Base-by-base conservation (phyloP, 2,113 vertebrate genomes). In the Colistium nudipinnis region DNA sequence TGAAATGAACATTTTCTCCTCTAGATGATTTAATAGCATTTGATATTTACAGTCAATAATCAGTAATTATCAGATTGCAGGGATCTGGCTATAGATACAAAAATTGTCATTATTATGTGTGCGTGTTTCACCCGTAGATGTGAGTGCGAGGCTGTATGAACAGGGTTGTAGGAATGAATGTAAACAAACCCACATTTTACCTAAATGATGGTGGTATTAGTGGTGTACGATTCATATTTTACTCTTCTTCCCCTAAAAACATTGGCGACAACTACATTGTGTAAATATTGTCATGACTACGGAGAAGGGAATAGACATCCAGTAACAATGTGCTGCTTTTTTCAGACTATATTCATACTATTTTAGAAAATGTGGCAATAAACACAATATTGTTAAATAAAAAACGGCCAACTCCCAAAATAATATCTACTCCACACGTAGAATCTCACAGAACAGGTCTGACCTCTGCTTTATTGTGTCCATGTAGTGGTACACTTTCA, bases 401-500 rank as follows among this genome's bases (percentile, higher is more conserved):
- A 62, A n/a, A 60, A 9, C 22, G 0, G 22, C 4, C 3, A 35
- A 25, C 53, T 38, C 5, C 20, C 20, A 22, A 1, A 70, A n/a
- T 17, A 31, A 22, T 27, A 8, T 36, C 14, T 3, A 19, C 25
- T 33, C 5, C 14, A 3, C 20, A 24, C 35, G 35, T 19, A 17
- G 20, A 48, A 1, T 61, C 13, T 49, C 47, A 30, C 51, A 45
- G 45, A 30, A 16, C 7, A 49, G n/a, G 14, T 3, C 17, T 49
- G 62, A 65, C 65, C 59, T 78, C 63, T 72, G 39, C 25, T 60
- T 62, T 47, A 60, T 55, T 56, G 63, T 38, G 17, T 65, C 41
- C 62, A 72, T 49, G 27, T 65, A 35, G 17, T 67, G 74, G 71
- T 76, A 51, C 31, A 53, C 48, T 73, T 69, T 78, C 62, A 77